These are phyloP conservation scores for Seison nebaliae DNA, from an alignment of 1,140 invertebrate genomes.

Conservation along the genomic window DNA sequence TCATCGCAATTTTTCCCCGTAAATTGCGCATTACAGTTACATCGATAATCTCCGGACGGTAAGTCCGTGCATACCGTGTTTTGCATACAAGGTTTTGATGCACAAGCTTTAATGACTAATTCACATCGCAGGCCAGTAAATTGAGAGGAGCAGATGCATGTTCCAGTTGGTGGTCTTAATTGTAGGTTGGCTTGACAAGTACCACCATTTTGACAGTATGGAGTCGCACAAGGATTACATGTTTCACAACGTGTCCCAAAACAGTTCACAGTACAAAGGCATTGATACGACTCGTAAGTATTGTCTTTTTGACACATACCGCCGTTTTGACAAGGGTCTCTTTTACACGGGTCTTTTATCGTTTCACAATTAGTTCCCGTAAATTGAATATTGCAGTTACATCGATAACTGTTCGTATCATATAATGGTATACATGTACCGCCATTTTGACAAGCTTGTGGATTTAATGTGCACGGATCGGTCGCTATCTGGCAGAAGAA, in stretches of 20 bases:
- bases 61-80: conserved; percentile 18
- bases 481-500: conserved; percentile 35
- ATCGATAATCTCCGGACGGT: conserved; percentile 17
- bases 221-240: conserved; percentile 37
- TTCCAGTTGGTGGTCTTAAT: no score
- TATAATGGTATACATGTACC: conserved; percentile 9
- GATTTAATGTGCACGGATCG: conserved; percentile 2
- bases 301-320: conserved; percentile 11
- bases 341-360: conserved; percentile 33
- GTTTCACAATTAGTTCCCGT: conserved; percentile 16
- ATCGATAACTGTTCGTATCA: conserved; percentile 45
- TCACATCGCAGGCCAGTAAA: conserved; percentile 16
- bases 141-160: conserved; percentile 24
- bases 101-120: conserved; percentile 17
- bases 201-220: conserved; percentile 63
- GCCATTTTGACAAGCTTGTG: conserved; percentile 8
- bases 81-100: conserved; percentile 17
- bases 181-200: conserved; percentile 37
- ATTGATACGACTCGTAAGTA: conserved; percentile 1
- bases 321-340: conserved; percentile 13
- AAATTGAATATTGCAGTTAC: conserved; percentile 4
- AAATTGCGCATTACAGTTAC: conserved; percentile 2
- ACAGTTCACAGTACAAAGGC: background rate
- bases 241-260: background rate
- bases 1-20: conserved; percentile 10